These are phyloP conservation scores for Siderastrea radians DNA, from an alignment of 92 coral and sea anemone species.

Conservation along the genomic window DNA sequence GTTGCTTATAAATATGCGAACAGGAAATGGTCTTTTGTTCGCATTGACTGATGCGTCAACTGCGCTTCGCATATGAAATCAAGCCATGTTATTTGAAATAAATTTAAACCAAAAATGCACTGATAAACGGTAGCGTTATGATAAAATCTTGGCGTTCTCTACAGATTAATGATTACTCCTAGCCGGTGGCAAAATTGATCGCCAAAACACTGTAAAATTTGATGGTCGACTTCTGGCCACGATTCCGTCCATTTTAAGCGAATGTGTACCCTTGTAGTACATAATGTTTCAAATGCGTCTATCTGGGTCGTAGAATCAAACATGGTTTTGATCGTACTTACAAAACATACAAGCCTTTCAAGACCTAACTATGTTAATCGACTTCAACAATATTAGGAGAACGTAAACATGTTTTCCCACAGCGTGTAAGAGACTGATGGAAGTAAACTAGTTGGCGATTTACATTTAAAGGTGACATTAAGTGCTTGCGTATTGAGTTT, in stretches of 20 bases:
- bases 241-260: not conserved
- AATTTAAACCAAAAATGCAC: not conserved
- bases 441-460: not conserved
- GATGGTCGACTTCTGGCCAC: not conserved
- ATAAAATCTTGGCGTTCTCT: not conserved
- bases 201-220: not conserved
- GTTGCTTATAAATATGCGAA: conserved; percentile 58
- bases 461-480: conserved; percentile 13
- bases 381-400: conserved; percentile 29
- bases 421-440: not conserved
- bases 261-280: not conserved
- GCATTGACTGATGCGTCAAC: conserved; percentile 28
- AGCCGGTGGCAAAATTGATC: not conserved
- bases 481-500: not conserved
- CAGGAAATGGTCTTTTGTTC: conserved; percentile 54
- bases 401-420: conserved; percentile 23
- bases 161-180: not conserved
- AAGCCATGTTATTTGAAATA: conserved; percentile 3
- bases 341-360: conserved; percentile 31
- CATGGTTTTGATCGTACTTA: not conserved
- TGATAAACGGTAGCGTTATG: not conserved
- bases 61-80: conserved; percentile 25
- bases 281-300: not conserved
- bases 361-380: conserved; percentile 13
- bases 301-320: not conserved